Evolutionary conservation across 1,140 invertebrate genomes (phyloP).

Genomic region (Trichogramma pretiosum): DNA sequence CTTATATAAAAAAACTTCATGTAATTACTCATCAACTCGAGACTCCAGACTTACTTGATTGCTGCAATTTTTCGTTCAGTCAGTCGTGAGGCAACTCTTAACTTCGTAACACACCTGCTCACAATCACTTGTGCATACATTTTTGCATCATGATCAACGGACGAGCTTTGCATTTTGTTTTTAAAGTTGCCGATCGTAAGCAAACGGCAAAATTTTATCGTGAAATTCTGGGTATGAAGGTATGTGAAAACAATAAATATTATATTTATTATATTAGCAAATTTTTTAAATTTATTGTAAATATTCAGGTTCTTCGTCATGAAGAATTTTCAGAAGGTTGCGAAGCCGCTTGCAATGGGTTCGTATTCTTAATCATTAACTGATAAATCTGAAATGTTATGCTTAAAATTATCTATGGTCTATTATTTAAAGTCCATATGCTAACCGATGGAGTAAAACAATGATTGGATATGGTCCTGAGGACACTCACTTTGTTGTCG

Average conservation of each 20-base stretch:
- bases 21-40: no score
- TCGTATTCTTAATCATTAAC: conserved; percentile 29
- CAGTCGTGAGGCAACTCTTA: no score
- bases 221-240: conserved; percentile 90
- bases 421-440: conserved; percentile 67
- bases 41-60: no score
- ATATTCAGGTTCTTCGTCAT: conserved; percentile 74
- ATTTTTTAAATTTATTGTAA: conserved; percentile 10
- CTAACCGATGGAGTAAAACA: conserved; percentile 97
- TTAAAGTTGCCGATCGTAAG: conserved; percentile 84
- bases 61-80: no score
- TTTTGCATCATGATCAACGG: conserved; percentile 49
- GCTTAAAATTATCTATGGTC: conserved; percentile 9
- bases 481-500: conserved; percentile 90
- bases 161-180: conserved; percentile 87
- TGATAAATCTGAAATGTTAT: conserved; percentile 7
- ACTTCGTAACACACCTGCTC: no score
- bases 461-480: conserved; percentile 98
- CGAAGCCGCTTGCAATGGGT: conserved; percentile 95
- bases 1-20: no score
- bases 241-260: conserved; percentile 38
- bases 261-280: conserved; percentile 1
- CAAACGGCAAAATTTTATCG: conserved; percentile 80
- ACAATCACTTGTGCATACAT: no score
- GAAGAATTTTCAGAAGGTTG: conserved; percentile 96